phyloP scores from a whole-genome alignment of 2,113 vertebrate species.

The Oncorhynchus gorbuscha region DNA sequence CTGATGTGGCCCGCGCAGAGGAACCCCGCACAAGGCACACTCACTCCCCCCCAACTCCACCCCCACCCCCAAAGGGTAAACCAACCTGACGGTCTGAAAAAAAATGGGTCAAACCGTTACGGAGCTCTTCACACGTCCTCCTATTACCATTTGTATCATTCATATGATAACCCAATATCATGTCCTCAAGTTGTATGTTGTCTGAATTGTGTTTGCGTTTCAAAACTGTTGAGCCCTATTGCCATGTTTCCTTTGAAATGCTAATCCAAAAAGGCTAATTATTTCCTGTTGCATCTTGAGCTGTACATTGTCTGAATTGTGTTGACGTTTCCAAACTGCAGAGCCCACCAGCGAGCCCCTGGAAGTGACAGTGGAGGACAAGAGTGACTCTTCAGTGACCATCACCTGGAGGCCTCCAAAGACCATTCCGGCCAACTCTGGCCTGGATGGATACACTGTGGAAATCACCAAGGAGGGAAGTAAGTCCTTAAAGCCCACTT shows the following conservation, averaged over 20 bases:
- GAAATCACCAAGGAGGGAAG: constrained; percentile 77
- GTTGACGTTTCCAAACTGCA: constrained; percentile 30
- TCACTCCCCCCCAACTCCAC: constrained; percentile 57
- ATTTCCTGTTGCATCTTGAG: not conserved
- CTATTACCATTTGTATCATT: too few species aligned
- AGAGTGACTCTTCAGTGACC: constrained; percentile 66
- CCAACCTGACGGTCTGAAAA: not conserved
- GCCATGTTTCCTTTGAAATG: not conserved
- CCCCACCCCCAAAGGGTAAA: constrained; percentile 72
- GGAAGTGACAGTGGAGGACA: constrained; percentile 70
- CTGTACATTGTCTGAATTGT: not conserved
- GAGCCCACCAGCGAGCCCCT: constrained; percentile 70
- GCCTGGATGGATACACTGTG: constrained; percentile 76
- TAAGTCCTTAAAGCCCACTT: constrained; percentile 48
- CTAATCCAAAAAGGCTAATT: not conserved
- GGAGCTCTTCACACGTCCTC: not conserved
- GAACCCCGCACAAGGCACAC: constrained; percentile 66
- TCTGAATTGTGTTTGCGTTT: not conserved
- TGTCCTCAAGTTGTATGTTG: not conserved
- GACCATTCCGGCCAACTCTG: constrained; percentile 43
- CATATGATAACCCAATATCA: too few species aligned
- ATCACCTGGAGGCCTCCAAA: constrained; percentile 78
- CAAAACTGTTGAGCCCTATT: not conserved
- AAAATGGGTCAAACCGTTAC: not conserved
- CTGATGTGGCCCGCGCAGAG: constrained; percentile 64